A percentile compares a stretch with the other conserved stretches of the same genome.
These are phyloP conservation scores for Coregonus sp. DNA, from an alignment of 2,797 vertebrate genomes.

Conservation along the genomic window DNA sequence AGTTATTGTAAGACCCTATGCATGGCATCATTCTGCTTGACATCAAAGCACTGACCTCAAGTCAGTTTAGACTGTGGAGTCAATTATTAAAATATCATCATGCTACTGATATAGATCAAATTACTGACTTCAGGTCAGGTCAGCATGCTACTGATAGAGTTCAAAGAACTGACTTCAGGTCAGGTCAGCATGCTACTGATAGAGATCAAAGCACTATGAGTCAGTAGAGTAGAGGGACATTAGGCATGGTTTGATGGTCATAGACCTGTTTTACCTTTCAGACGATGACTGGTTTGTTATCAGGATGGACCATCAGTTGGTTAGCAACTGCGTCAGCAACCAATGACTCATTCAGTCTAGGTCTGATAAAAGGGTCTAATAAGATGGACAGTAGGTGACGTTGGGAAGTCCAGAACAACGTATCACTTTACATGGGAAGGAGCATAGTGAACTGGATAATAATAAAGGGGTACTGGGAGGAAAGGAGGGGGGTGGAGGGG, in stretches of 20 bases:
- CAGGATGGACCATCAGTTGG: background rate
- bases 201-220: background rate
- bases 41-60: slow-evolving; percentile 6
- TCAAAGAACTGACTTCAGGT: background rate
- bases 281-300: background rate
- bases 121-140: background rate
- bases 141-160: background rate
- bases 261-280: background rate
- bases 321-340: background rate
- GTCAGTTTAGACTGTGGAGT: slow-evolving; percentile 1
- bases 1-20: background rate
- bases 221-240: background rate
- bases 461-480: background rate
- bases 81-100: background rate
- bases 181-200: background rate
- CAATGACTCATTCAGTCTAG: background rate
- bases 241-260: background rate
- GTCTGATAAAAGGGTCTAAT: background rate
- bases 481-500: background rate
- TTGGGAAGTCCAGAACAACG: background rate
- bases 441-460: background rate
- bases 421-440: background rate
- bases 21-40: background rate
- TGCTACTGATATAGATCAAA: background rate
- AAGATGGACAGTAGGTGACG: background rate